Conservation (phyloP, 2,113 vertebrate species). For the Pluvialis apricaria region DNA sequence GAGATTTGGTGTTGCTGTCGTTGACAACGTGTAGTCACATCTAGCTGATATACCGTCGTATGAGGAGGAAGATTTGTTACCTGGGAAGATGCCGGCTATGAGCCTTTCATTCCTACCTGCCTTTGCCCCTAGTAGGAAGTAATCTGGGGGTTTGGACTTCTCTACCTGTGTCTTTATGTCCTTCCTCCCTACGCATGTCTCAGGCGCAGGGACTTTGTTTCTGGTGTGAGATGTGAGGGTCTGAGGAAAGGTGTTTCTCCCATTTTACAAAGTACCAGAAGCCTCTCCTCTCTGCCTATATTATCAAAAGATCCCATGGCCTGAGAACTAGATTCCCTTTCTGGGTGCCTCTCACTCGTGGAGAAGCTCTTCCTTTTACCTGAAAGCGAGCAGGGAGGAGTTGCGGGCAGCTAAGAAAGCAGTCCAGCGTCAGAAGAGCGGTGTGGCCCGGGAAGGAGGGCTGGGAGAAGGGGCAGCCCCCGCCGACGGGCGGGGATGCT, state of each 20-base stretch:
- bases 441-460: fast-evolving
- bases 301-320: background rate
- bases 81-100: background rate
- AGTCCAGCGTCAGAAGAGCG: fast-evolving
- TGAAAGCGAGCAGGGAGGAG: background rate
- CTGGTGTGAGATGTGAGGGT: background rate
- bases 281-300: background rate
- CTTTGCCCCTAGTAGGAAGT: background rate
- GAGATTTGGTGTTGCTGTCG: background rate
- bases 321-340: background rate
- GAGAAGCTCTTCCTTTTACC: background rate
- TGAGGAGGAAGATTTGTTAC: background rate
- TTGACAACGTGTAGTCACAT: fast-evolving
- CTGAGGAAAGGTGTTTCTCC: background rate
- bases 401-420: background rate
- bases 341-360: fast-evolving
- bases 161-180: background rate
- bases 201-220: background rate
- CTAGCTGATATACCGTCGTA: fast-evolving
- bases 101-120: background rate
- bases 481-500: background rate
- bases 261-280: background rate
- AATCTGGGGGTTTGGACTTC: background rate
- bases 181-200: background rate
- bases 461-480: background rate